A percentile compares a stretch with the other conserved stretches of the same genome.
phyloP scores from a whole-genome alignment of 2,113 vertebrate species.

The Marmota flaviventris region DNA sequence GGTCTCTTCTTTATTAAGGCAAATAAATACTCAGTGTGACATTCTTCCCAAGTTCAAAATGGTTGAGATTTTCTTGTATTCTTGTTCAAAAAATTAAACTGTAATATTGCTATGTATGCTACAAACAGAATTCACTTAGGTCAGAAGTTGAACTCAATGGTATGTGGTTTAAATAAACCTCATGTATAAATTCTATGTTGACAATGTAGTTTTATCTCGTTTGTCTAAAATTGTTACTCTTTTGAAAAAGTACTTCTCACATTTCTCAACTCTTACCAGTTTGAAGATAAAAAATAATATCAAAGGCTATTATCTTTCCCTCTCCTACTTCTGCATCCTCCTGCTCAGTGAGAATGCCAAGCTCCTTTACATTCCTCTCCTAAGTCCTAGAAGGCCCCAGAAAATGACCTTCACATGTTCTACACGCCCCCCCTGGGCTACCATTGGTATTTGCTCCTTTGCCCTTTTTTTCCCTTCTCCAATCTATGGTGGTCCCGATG shows the following conservation, averaged over 20 bases:
- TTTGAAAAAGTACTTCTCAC: neutral
- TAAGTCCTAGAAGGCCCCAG: neutral
- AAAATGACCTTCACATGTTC: neutral
- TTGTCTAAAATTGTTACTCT: constrained; percentile 6
- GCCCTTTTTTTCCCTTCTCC: neutral
- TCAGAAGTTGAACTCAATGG: neutral
- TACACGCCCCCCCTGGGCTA: neutral
- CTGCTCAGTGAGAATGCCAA: neutral
- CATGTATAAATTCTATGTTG: neutral
- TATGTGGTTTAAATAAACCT: constrained; percentile 35
- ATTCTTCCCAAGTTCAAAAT: neutral
- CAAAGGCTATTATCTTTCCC: neutral
- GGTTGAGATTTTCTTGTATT: constrained; percentile 23
- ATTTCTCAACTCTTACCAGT: neutral
- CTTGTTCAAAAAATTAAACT: constrained; percentile 43
- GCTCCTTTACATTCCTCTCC: neutral
- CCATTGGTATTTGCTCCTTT: neutral
- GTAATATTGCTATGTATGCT: neutral
- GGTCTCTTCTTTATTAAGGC: neutral
- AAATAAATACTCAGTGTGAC: constrained; percentile 16
- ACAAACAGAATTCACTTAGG: neutral
- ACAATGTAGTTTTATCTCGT: neutral
- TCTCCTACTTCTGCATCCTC: neutral
- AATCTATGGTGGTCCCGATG: too few relatives aligned
- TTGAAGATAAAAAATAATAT: constrained; percentile 52